phyloP scores from a whole-genome alignment of 2,888 invertebrate genomes.

The Ophion costatus region DNA sequence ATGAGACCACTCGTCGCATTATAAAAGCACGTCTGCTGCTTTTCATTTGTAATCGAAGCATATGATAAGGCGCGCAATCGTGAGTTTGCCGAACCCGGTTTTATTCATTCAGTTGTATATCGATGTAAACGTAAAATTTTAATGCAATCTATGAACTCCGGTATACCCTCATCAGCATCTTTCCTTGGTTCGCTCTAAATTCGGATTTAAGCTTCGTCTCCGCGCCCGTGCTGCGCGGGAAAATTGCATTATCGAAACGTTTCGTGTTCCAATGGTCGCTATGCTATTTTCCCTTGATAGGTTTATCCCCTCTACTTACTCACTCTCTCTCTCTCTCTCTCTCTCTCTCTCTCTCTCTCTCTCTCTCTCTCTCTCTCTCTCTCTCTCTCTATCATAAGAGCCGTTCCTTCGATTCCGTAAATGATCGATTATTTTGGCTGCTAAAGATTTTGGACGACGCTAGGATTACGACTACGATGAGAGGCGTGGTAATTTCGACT shows the following conservation, averaged over 20 bases:
- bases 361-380: background rate
- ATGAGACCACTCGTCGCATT: background rate
- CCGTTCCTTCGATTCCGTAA: conserved; percentile 41
- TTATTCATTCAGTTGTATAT: conserved; percentile 54
- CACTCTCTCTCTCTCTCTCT: background rate
- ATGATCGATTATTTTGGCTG: conserved; percentile 53
- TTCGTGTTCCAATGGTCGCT: conserved; percentile 39
- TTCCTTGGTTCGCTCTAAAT: conserved; percentile 50
- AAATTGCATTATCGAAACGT: conserved; percentile 52
- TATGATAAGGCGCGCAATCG: background rate
- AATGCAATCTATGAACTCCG: conserved; percentile 52
- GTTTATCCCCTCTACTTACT: conserved; percentile 3
- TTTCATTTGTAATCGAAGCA: background rate
- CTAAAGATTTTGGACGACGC: conserved; percentile 37
- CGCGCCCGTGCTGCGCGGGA: background rate
- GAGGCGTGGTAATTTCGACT: conserved; percentile 3
- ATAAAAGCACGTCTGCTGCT: conserved; percentile 1
- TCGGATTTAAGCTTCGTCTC: conserved; percentile 38
- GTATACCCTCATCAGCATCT: conserved; percentile 34
- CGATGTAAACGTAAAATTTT: conserved; percentile 49
- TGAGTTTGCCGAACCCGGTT: background rate
- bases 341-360: background rate
- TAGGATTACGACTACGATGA: conserved; percentile 1
- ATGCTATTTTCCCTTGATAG: conserved; percentile 41
- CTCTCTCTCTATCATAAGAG: background rate